Percentiles rank a stretch among this genome's conserved stretches.
Evolutionary conservation across 2,113 vertebrate genomes (phyloP).

Genomic region (Phyllopteryx taeniolatus): DNA sequence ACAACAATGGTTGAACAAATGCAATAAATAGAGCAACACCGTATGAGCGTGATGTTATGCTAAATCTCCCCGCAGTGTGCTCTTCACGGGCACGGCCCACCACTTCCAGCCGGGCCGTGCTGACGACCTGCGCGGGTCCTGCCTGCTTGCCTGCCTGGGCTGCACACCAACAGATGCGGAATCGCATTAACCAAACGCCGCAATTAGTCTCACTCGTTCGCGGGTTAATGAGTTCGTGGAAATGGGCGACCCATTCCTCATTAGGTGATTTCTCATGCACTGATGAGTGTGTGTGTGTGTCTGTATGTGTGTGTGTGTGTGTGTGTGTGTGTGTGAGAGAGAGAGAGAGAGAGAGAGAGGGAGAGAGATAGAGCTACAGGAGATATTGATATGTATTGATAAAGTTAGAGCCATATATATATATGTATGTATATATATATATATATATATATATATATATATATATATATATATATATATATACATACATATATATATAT

Average conservation of each 20-base stretch:
- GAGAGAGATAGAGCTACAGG: background rate
- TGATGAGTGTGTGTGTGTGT: conserved; percentile 73
- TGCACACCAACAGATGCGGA: conserved; percentile 94
- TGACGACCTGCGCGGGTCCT: conserved; percentile 53
- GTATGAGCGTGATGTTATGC: conserved; percentile 27
- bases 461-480: no score
- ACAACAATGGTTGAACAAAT: conserved; percentile 47
- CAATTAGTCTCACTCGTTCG: conserved; percentile 99
- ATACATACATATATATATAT: no score
- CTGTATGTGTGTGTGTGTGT: no score
- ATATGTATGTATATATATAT: no score
- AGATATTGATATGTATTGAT: background rate
- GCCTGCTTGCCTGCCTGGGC: conserved; percentile 59
- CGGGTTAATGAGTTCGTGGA: conserved; percentile 99
- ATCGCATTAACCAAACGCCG: conserved; percentile 99
- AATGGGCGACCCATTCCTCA: conserved; percentile 98
- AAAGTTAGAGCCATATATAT: no score
- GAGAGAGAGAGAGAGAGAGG: no score
- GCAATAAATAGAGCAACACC: conserved; percentile 23
- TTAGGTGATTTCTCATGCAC: conserved; percentile 98
- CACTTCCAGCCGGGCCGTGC: conserved; percentile 58
- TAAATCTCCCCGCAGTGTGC: conserved; percentile 35
- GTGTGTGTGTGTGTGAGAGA: no score
- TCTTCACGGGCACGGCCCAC: conserved; percentile 47
- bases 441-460: no score